These are phyloP conservation scores for Cheilosia vernalis DNA, from an alignment of 2,888 invertebrate species.

Conservation along the genomic window DNA sequence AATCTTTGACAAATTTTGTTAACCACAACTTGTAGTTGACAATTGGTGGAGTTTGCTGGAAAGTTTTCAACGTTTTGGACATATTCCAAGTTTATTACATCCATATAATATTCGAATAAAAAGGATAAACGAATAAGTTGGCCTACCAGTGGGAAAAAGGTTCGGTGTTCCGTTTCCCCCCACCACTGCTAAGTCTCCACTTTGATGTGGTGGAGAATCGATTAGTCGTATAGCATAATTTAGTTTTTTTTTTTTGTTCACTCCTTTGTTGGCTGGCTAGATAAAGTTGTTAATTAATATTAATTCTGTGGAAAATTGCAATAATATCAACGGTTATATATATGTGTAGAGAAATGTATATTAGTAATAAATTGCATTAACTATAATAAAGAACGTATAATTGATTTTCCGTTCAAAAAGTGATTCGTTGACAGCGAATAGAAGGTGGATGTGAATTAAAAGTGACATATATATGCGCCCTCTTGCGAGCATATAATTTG, in stretches of 20 bases:
- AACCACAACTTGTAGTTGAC: slow-evolving; percentile 25
- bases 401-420: slow-evolving; percentile 67
- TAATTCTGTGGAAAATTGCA: slow-evolving; percentile 44
- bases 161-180: slow-evolving; percentile 25
- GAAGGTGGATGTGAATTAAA: slow-evolving; percentile 5
- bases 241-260: slow-evolving; percentile 6
- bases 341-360: slow-evolving; percentile 9
- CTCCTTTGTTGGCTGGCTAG: slow-evolving; percentile 14
- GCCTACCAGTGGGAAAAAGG: slow-evolving; percentile 29
- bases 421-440: slow-evolving; percentile 6
- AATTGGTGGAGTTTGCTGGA: slow-evolving; percentile 19
- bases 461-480: slow-evolving; percentile 47
- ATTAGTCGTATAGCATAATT: slow-evolving; percentile 54
- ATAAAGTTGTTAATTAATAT: slow-evolving; percentile 14
- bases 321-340: slow-evolving; percentile 32
- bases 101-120: slow-evolving; percentile 20
- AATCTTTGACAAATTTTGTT: slow-evolving; percentile 69
- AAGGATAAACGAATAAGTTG: slow-evolving; percentile 47
- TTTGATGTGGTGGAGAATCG: slow-evolving; percentile 65
- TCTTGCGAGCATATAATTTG: slow-evolving; percentile 50
- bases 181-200: slow-evolving; percentile 57
- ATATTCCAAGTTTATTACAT: slow-evolving; percentile 26
- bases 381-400: slow-evolving; percentile 40
- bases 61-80: slow-evolving; percentile 46
- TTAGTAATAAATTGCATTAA: slow-evolving; percentile 32